Percentiles rank a stretch among this genome's conserved stretches.
phyloP scores from a whole-genome alignment of 2,113 vertebrate species.

The Tachycineta bicolor region DNA sequence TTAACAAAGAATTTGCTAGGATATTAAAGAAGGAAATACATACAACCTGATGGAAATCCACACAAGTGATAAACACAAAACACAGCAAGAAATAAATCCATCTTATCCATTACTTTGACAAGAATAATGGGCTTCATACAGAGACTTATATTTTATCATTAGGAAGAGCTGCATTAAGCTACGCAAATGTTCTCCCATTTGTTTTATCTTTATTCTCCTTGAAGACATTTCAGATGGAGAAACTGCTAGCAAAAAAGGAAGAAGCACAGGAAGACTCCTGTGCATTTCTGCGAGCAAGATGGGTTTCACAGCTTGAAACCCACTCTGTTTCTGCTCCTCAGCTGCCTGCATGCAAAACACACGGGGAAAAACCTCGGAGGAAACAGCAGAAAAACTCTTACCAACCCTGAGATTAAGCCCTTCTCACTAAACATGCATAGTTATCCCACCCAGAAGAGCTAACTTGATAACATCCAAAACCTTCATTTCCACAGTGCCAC shows the following conservation, averaged over 20 bases:
- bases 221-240: neutral
- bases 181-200: conserved; percentile 23
- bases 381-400: neutral
- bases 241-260: neutral
- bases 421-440: neutral
- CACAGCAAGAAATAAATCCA: conserved; percentile 55
- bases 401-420: neutral
- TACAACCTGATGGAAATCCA: neutral
- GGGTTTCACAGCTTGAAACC: conserved; percentile 23
- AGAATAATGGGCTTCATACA: conserved; percentile 54
- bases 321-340: neutral
- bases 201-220: neutral
- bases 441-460: neutral
- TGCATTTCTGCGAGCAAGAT: neutral
- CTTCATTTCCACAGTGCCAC: neutral
- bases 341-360: neutral
- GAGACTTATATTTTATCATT: conserved; percentile 30
- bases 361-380: neutral
- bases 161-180: conserved; percentile 51
- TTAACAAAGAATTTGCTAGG: conserved; percentile 30
- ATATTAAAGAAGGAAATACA: conserved; percentile 62
- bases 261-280: neutral
- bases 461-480: neutral
- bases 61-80: conserved; percentile 18
- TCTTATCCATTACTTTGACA: conserved; percentile 49